Conservation (phyloP, 2,113 vertebrate species). For the Coracopsis vasa region DNA sequence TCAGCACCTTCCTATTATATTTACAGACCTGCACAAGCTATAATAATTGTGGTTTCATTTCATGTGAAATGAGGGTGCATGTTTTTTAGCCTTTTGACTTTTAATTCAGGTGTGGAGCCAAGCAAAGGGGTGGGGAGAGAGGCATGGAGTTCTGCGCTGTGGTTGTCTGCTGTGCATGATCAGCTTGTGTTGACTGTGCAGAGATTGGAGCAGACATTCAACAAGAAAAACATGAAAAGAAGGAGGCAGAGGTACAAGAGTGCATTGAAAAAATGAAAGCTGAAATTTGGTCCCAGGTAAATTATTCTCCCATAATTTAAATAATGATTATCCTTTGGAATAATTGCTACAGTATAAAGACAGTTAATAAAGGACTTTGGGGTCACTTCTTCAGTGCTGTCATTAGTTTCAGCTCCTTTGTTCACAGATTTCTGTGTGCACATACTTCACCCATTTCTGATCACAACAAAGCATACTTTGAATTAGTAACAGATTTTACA, state of each 20-base stretch:
- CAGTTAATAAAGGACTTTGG: background rate
- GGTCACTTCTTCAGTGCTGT: background rate
- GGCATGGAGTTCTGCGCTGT: background rate
- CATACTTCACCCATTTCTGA: background rate
- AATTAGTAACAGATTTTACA: background rate
- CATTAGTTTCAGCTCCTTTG: background rate
- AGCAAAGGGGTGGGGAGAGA: background rate
- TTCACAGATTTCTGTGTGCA: background rate
- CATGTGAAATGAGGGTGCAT: background rate
- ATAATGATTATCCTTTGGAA: background rate
- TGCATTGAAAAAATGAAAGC: conserved; percentile 49
- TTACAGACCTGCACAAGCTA: background rate
- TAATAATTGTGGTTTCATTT: background rate
- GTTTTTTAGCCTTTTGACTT: background rate
- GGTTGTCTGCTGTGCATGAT: background rate
- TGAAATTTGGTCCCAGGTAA: conserved; percentile 66
- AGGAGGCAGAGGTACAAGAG: conserved; percentile 25
- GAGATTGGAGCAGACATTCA: conserved; percentile 65
- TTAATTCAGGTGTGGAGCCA: background rate
- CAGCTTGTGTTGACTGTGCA: conserved; percentile 19
- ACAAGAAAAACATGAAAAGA: background rate
- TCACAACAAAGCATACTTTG: background rate
- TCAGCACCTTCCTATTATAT: background rate
- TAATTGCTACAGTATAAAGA: background rate
- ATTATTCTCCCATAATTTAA: background rate